phyloP scores from a whole-genome alignment of 2,888 invertebrate species.

The Ectropis crepuscularia region DNA sequence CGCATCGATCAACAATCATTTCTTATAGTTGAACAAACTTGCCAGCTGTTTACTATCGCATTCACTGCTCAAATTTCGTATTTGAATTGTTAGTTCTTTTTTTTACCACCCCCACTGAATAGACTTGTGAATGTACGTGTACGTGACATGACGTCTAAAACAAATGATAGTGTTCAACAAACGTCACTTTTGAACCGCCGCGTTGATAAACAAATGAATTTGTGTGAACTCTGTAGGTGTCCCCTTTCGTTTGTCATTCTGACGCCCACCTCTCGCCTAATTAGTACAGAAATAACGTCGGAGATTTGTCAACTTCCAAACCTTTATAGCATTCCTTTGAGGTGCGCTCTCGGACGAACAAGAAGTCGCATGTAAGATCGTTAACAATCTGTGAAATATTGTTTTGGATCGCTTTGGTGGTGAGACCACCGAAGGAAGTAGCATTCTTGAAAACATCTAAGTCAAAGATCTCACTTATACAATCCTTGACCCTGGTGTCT shows the following conservation, averaged over 20 bases:
- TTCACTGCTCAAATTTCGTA: too few species aligned
- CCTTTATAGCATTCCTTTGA: conserved; percentile 77
- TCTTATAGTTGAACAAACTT: conserved; percentile 6
- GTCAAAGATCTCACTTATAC: neutral
- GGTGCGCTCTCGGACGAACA: conserved; percentile 54
- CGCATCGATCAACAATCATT: conserved; percentile 36
- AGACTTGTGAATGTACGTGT: neutral
- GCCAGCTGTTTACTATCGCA: too few species aligned
- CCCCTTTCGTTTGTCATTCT: conserved; percentile 62
- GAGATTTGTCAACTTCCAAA: conserved; percentile 83
- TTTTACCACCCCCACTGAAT: too few species aligned
- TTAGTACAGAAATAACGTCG: conserved; percentile 82
- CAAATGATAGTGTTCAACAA: conserved; percentile 46
- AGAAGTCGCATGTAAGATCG: conserved; percentile 68
- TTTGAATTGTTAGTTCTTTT: too few species aligned
- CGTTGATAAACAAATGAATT: conserved; percentile 59
- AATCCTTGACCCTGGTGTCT: too few species aligned
- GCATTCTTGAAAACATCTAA: neutral
- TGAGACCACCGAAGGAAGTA: conserved; percentile 43
- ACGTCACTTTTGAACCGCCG: conserved; percentile 38
- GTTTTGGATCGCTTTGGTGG: conserved; percentile 68
- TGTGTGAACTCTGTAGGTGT: conserved; percentile 54
- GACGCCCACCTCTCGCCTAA: conserved; percentile 74
- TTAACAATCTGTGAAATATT: conserved; percentile 76
- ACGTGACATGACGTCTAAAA: conserved; percentile 49